Conservation (phyloP, 2,797 vertebrate species). For the Sparus aurata region DNA sequence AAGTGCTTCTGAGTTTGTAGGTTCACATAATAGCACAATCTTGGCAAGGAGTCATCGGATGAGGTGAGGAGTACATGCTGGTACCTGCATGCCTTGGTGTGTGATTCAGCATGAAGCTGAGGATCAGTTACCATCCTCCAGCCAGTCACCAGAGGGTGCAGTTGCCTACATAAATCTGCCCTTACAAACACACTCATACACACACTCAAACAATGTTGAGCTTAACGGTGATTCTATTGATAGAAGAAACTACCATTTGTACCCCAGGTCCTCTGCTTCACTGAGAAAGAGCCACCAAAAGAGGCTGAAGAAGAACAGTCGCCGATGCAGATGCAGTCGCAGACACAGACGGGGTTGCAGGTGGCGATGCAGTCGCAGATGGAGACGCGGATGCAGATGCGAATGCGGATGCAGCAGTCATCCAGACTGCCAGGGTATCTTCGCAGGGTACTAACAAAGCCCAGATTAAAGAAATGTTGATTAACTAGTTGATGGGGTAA, state of each 20-base stretch:
- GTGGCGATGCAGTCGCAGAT: slow-evolving; percentile 61
- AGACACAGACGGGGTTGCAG: slow-evolving; percentile 9
- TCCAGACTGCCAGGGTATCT: slow-evolving; percentile 47
- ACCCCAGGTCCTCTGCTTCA: slow-evolving; percentile 61
- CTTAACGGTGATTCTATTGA: background rate
- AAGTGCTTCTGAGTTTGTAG: background rate
- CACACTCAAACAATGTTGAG: background rate
- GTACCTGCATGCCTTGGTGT: background rate
- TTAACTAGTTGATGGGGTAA: background rate
- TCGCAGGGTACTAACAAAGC: slow-evolving; percentile 27
- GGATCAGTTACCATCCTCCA: background rate
- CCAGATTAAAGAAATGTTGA: background rate
- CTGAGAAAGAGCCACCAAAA: slow-evolving; percentile 3
- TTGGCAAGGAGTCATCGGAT: background rate
- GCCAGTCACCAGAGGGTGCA: background rate
- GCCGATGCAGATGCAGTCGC: slow-evolving; percentile 69
- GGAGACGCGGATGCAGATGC: slow-evolving; percentile 27
- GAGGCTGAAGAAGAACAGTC: slow-evolving; percentile 43
- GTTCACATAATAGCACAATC: background rate
- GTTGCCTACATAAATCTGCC: too few relatives aligned
- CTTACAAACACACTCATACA: background rate
- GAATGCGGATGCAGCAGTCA: slow-evolving; percentile 8
- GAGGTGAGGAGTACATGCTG: background rate
- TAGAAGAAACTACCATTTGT: background rate
- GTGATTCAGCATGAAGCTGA: background rate